These are phyloP conservation scores for Stictonetta naevosa DNA, from an alignment of 2,113 vertebrate genomes.

Conservation along the genomic window DNA sequence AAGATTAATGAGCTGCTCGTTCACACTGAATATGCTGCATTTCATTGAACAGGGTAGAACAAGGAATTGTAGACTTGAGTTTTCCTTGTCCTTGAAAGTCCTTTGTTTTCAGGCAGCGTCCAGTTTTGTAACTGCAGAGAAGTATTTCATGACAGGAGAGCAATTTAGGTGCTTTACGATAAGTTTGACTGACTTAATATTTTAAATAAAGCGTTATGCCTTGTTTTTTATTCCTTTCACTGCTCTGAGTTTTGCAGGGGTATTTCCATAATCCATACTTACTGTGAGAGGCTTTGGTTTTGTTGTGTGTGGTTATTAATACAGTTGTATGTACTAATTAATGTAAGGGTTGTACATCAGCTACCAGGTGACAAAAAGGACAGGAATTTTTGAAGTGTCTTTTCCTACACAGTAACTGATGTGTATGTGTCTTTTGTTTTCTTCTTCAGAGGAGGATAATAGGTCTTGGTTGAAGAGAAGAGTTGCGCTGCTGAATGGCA, in stretches of 20 bases:
- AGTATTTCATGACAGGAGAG: slow-evolving; percentile 11
- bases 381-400: not conserved
- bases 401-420: not conserved
- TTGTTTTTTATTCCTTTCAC: not conserved
- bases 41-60: not conserved
- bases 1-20: not conserved
- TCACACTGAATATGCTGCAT: not conserved
- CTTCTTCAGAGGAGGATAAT: not conserved
- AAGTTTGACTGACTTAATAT: not conserved
- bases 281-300: not conserved
- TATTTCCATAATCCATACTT: not conserved
- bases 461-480: not conserved
- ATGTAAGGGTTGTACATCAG: not conserved
- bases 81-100: slow-evolving; percentile 3
- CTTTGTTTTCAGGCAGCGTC: not conserved
- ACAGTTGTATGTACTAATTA: not conserved
- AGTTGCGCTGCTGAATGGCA: not conserved
- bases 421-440: not conserved
- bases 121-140: not conserved
- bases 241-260: not conserved
- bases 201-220: not conserved
- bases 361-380: not conserved
- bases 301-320: not conserved
- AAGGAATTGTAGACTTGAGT: not conserved
- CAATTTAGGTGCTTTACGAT: not conserved